Evolutionary conservation across 2,797 vertebrate genomes (phyloP), one percentile per base, ranked within the genome.

Genomic region (Anas flavirostris): DNA sequence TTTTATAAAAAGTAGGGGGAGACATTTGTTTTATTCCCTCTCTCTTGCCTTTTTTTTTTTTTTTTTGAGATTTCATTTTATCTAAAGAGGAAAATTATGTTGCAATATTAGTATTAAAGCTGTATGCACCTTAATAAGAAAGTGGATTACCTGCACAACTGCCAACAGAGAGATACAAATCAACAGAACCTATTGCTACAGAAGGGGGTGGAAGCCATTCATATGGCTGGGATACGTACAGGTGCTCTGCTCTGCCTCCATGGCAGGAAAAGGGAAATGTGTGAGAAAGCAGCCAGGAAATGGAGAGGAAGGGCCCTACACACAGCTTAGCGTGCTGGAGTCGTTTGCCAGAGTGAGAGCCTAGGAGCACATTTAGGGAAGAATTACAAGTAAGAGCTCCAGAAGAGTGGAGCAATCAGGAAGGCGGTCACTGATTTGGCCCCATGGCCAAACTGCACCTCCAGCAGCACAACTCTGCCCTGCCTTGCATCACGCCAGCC

Each of bases 301-400:
- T 75, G 16, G 44, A 75, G 58, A 53, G n/a, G 22, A 8, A 23
- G 3, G 31, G 5, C 4, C 31, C 31, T 14, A 28, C 22, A 6
- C 35, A 44, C 16, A 74, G 15, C 39, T 74, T 41, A 48, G 8
- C 6, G 9, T 4, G 2, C 7, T 50, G 41, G 16, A 56, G 16
- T 25, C 10, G 12, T 68, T 86, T 88, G 76, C 41, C 50, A 82
- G 39, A 80, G 1, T 6, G 23, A 43, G 60, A 44, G 6, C 33
- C 19, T 3, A 8, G 58, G 0, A 84, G 17, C 16, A 48, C 13
- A 44, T 48, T 5, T 70, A 16, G 37, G 22, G 29, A 91, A 67
- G 3, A 83, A 72, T 56, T 15, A 9, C 3, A 16, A 28, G 43
- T 56, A 78, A 46, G 2, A 23, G n/a, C 23, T 56, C 0, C 0